These are phyloP conservation scores for Crocallis elinguaria DNA, from an alignment of 2,888 invertebrate species.

Conservation along the genomic window DNA sequence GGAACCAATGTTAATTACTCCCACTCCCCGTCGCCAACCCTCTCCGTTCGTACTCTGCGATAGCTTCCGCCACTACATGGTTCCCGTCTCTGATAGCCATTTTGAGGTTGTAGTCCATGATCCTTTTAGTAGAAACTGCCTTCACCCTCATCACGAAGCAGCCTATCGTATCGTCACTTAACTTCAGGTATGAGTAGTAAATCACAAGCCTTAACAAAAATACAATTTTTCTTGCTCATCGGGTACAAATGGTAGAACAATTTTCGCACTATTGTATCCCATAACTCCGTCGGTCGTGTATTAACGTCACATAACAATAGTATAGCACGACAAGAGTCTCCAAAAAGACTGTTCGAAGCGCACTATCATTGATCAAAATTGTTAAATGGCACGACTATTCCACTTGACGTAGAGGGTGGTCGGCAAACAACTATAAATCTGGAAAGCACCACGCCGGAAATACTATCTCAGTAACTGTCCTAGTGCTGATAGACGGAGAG, in stretches of 20 bases:
- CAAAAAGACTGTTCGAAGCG: conserved; percentile 35
- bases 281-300: neutral
- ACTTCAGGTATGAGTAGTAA: too few relatives aligned
- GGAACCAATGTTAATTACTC: too few relatives aligned
- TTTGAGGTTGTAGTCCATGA: too few relatives aligned
- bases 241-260: neutral
- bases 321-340: conserved; percentile 19
- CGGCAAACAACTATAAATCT: conserved; percentile 70
- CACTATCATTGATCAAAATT: conserved; percentile 63
- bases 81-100: too few relatives aligned
- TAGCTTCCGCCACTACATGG: too few relatives aligned
- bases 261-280: neutral
- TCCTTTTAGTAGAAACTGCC: too few relatives aligned
- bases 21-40: too few relatives aligned
- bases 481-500: conserved; percentile 30
- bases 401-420: conserved; percentile 56
- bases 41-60: too few relatives aligned
- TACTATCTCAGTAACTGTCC: conserved; percentile 57
- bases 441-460: conserved; percentile 48
- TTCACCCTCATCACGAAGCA: too few relatives aligned
- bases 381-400: conserved; percentile 56
- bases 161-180: too few relatives aligned
- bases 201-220: too few relatives aligned
- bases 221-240: too few relatives aligned
- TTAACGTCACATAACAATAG: conserved; percentile 7